Conservation (phyloP, 2,888 invertebrate species). For the Agelastica alni region DNA sequence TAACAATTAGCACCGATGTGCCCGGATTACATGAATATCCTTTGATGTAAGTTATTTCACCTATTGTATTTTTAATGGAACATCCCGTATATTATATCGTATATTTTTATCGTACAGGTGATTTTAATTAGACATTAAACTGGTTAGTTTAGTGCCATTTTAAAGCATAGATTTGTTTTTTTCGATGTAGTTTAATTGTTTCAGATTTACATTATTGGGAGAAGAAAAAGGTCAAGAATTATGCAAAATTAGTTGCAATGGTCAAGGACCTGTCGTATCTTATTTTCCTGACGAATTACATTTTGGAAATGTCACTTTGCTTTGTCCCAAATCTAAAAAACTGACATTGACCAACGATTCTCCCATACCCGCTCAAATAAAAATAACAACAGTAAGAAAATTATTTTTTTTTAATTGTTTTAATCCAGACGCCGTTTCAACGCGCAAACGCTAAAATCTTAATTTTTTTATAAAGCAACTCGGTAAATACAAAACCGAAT, state of each 20-base stretch:
- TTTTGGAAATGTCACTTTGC: constrained; percentile 66
- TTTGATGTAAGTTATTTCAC: constrained; percentile 32
- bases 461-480: too few relatives aligned
- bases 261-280: constrained; percentile 71
- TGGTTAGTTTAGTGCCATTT: too few relatives aligned
- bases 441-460: too few relatives aligned
- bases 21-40: constrained; percentile 37
- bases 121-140: too few relatives aligned
- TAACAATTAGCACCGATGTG: constrained; percentile 33
- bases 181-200: neutral
- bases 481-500: too few relatives aligned
- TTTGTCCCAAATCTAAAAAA: constrained; percentile 58
- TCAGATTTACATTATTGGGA: constrained; percentile 39
- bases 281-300: constrained; percentile 64
- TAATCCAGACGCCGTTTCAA: too few relatives aligned
- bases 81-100: too few relatives aligned
- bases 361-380: constrained; percentile 63
- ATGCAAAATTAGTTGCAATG: constrained; percentile 61
- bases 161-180: neutral
- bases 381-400: constrained; percentile 47
- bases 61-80: too few relatives aligned
- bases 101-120: neutral
- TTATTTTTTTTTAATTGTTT: too few relatives aligned
- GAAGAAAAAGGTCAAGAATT: constrained; percentile 29
- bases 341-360: constrained; percentile 70